Evolutionary conservation across 2,888 invertebrate genomes (phyloP).

Genomic region (Melieria omissa): DNA sequence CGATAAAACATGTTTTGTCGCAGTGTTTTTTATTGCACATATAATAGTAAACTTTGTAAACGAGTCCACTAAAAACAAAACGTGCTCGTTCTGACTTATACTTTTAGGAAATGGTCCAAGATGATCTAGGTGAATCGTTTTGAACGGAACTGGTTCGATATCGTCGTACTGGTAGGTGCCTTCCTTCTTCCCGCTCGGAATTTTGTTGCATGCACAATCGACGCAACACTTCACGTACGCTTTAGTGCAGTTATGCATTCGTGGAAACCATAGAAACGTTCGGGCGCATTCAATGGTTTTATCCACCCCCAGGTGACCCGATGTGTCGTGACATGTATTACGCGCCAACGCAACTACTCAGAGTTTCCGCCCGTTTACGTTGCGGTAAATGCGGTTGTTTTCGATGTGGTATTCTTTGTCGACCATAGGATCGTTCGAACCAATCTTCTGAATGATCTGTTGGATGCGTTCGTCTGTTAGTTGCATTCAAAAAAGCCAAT

Average conservation of each 20-base stretch:
- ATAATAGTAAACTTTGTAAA: too few species aligned
- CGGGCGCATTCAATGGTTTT: constrained; percentile 30
- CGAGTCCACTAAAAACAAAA: constrained; percentile 11
- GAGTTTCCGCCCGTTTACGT: not conserved
- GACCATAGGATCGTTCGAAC: not conserved
- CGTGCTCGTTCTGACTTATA: not conserved
- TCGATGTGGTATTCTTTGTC: constrained; percentile 15
- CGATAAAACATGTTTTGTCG: constrained; percentile 14
- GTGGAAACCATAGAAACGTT: constrained; percentile 30
- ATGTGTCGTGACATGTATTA: constrained; percentile 28
- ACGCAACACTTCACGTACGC: constrained; percentile 16
- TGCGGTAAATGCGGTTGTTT: constrained; percentile 15
- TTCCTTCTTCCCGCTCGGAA: constrained; percentile 2
- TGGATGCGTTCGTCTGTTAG: not conserved
- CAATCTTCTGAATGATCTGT: not conserved
- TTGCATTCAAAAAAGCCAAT: not conserved
- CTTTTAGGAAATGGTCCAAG: constrained; percentile 19
- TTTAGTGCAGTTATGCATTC: constrained; percentile 28
- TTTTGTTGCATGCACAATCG: constrained; percentile 1
- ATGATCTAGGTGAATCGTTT: constrained; percentile 17
- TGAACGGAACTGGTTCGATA: constrained; percentile 2
- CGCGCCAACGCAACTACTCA: constrained; percentile 32
- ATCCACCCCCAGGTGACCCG: constrained; percentile 32
- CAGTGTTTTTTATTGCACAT: too few species aligned
- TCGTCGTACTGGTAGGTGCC: constrained; percentile 1